phyloP scores from a whole-genome alignment of 2,113 vertebrate species.

The Pitta sordida region DNA sequence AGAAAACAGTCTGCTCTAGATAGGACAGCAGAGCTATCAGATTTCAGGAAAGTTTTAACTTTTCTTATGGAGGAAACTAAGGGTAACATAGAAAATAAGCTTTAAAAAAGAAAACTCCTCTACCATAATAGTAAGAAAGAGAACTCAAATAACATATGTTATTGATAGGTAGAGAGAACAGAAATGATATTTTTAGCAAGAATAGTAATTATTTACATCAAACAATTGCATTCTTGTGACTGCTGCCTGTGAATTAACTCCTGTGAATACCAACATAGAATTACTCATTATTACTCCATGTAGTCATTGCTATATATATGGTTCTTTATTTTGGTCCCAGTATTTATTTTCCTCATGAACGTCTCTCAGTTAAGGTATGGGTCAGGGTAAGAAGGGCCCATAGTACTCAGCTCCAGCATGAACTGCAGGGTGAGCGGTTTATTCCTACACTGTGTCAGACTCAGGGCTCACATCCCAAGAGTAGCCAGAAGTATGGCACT shows the following conservation, averaged over 20 bases:
- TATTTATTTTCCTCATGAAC: not conserved
- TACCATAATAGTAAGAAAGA: not conserved
- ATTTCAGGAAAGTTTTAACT: not conserved
- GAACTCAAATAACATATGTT: not conserved
- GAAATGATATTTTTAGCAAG: not conserved
- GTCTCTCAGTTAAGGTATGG: not conserved
- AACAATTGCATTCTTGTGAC: not conserved
- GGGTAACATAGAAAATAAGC: not conserved
- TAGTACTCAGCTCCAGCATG: rapidly evolving
- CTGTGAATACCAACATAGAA: not conserved
- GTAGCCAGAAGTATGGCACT: rapidly evolving
- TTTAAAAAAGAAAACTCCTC: not conserved
- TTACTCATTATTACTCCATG: not conserved
- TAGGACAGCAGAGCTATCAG: not conserved
- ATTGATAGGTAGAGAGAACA: not conserved
- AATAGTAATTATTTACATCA: not conserved
- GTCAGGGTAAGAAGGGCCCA: not conserved
- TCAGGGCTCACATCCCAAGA: not conserved
- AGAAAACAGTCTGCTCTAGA: not conserved
- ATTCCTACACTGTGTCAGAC: not conserved
- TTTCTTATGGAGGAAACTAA: not conserved
- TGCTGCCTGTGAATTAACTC: not conserved
- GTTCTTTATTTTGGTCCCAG: not conserved
- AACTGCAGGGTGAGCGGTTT: rapidly evolving
- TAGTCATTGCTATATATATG: not conserved